Conservation (phyloP, 2,888 invertebrate species). For the Chloromyia formosa region DNA sequence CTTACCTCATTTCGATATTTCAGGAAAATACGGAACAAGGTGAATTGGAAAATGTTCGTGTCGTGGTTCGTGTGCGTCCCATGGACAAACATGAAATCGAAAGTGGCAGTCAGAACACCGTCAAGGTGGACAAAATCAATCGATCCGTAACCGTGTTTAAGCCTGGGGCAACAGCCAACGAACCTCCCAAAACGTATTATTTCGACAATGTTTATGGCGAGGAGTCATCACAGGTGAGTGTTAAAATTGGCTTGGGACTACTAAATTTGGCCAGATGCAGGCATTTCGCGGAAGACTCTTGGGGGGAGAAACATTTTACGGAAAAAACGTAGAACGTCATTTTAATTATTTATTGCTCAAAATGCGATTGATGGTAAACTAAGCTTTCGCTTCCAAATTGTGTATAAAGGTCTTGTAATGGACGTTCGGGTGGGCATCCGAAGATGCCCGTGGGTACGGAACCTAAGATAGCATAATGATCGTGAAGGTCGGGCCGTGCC, state of each 20-base stretch:
- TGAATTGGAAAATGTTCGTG: slow-evolving; percentile 92
- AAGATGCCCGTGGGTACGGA: too few relatives aligned
- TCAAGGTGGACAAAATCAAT: slow-evolving; percentile 79
- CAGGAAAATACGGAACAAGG: slow-evolving; percentile 58
- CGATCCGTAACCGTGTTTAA: slow-evolving; percentile 81
- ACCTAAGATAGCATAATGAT: too few relatives aligned
- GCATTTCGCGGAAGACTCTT: too few relatives aligned
- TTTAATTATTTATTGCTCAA: too few relatives aligned
- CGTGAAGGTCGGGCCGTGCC: too few relatives aligned
- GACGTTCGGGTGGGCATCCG: too few relatives aligned
- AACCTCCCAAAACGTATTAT: slow-evolving; percentile 88
- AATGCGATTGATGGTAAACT: too few relatives aligned
- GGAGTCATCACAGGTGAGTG: slow-evolving; percentile 79
- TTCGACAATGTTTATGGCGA: slow-evolving; percentile 95
- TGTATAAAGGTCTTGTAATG: too few relatives aligned
- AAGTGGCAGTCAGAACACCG: slow-evolving; percentile 75
- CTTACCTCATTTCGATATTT: slow-evolving; percentile 4
- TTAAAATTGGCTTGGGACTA: background rate
- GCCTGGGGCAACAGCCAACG: slow-evolving; percentile 74
- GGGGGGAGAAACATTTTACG: too few relatives aligned
- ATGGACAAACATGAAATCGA: slow-evolving; percentile 85
- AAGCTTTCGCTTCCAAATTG: too few relatives aligned
- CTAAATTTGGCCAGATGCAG: too few relatives aligned
- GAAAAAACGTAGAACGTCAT: too few relatives aligned
- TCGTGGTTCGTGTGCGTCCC: slow-evolving; percentile 94